Evolutionary conservation across 2,888 invertebrate genomes (phyloP).

Genomic region (Nymphalis polychloros): DNA sequence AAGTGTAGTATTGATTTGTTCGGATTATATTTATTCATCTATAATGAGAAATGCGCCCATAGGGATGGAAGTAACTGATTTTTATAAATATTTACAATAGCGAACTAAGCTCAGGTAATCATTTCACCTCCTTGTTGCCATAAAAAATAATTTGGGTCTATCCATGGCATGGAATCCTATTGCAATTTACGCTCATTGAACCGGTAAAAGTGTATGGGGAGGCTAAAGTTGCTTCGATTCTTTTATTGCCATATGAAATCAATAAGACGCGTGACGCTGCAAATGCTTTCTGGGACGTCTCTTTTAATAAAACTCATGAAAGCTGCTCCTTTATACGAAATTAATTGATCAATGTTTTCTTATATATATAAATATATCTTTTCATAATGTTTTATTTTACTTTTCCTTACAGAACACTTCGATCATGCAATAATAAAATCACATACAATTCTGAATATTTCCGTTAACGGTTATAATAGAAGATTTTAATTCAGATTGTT

Average conservation of each 20-base stretch:
- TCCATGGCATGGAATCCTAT: conserved; percentile 75
- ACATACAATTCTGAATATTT: too few relatives aligned
- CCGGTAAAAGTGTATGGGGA: conserved; percentile 77
- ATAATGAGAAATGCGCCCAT: conserved; percentile 49
- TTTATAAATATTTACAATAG: conserved; percentile 61
- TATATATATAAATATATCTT: conserved; percentile 8
- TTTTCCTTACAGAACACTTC: too few relatives aligned
- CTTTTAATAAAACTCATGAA: conserved; percentile 53
- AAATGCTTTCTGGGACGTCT: conserved; percentile 44
- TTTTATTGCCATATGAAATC: conserved; percentile 76
- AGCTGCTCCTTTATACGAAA: conserved; percentile 33
- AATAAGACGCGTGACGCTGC: conserved; percentile 68
- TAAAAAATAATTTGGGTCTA: conserved; percentile 69
- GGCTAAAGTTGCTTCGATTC: conserved; percentile 72
- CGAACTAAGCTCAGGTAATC: conserved; percentile 70
- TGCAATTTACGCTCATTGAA: conserved; percentile 80
- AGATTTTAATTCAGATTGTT: too few relatives aligned
- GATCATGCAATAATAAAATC: too few relatives aligned
- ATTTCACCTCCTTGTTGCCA: conserved; percentile 65
- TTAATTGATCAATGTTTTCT: conserved; percentile 17
- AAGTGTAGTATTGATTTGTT: conserved; percentile 47
- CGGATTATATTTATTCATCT: conserved; percentile 51
- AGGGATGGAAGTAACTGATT: neutral
- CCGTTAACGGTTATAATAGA: too few relatives aligned
- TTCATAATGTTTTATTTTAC: neutral